Conservation (phyloP, 2,797 vertebrate genomes). For the Micropoecilia bifurca region DNA sequence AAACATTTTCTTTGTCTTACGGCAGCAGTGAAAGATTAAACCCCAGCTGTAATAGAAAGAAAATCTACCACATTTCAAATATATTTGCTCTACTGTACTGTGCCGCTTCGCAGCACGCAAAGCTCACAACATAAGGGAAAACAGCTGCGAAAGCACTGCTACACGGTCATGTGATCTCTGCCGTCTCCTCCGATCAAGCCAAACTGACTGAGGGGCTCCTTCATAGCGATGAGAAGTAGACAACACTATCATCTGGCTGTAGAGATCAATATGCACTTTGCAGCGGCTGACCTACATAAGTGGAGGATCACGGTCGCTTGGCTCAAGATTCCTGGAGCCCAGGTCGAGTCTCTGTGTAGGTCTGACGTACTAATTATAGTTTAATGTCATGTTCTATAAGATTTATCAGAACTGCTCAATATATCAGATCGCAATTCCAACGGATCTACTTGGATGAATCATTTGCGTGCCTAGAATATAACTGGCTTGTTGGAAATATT, state of each 20-base stretch:
- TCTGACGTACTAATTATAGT: slow-evolving; percentile 33
- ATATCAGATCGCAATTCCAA: background rate
- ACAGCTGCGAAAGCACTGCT: slow-evolving; percentile 59
- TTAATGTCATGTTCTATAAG: background rate
- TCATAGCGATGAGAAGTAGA: slow-evolving; percentile 66
- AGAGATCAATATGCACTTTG: slow-evolving; percentile 79
- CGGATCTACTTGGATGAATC: background rate
- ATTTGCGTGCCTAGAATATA: background rate
- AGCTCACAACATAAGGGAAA: slow-evolving; percentile 25
- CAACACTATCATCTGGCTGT: slow-evolving; percentile 77
- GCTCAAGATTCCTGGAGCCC: slow-evolving; percentile 57
- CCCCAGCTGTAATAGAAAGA: slow-evolving; percentile 6
- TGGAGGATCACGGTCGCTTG: slow-evolving; percentile 49
- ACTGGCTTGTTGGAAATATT: background rate
- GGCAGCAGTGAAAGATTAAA: slow-evolving; percentile 4
- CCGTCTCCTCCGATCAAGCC: slow-evolving; percentile 59
- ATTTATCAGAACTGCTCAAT: background rate
- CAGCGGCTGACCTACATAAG: slow-evolving; percentile 75
- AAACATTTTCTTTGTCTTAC: background rate
- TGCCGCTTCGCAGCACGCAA: slow-evolving; percentile 29
- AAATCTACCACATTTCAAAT: slow-evolving; percentile 22
- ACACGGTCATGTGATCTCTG: slow-evolving; percentile 64
- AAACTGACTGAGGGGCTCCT: slow-evolving; percentile 71
- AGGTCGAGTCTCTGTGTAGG: slow-evolving; percentile 34
- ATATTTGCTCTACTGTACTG: slow-evolving; percentile 25